A percentile compares a stretch with the other conserved stretches of the same genome.
Conservation (phyloP, 1,140 invertebrate species). For the Papilio aristodemus region DNA sequence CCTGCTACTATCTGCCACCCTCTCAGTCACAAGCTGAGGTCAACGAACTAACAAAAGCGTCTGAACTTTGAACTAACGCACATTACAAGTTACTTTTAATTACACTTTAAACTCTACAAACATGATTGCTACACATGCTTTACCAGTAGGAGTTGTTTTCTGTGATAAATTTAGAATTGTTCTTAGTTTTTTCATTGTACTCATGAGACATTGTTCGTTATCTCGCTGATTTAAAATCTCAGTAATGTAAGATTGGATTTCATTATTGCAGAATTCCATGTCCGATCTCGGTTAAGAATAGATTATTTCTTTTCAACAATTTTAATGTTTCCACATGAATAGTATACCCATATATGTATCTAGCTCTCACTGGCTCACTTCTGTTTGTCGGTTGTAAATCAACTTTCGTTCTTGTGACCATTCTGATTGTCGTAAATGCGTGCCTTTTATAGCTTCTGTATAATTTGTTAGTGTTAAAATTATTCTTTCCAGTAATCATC, state of each 20-base stretch:
- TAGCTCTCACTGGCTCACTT: background rate
- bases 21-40: background rate
- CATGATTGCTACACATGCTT: background rate
- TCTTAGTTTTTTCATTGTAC: no score
- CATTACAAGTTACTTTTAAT: background rate
- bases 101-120: constrained; percentile 5
- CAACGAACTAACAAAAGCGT: constrained; percentile 12
- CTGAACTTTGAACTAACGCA: constrained; percentile 20
- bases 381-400: constrained; percentile 7
- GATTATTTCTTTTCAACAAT: background rate
- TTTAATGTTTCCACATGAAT: background rate
- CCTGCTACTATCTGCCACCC: background rate
- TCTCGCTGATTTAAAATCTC: no score
- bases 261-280: constrained; percentile 17
- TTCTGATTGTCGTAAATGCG: background rate
- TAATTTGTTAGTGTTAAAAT: background rate
- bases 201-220: no score
- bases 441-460: background rate
- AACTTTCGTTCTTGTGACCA: background rate
- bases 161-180: no score
- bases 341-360: background rate
- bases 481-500: no score
- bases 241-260: no score
- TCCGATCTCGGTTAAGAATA: constrained; percentile 2
- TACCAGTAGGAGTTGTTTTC: background rate